A percentile compares a stretch with the other conserved stretches of the same genome.
Evolutionary conservation across 2,888 invertebrate species (phyloP).

Genomic region (Tubulanus polymorphus): DNA sequence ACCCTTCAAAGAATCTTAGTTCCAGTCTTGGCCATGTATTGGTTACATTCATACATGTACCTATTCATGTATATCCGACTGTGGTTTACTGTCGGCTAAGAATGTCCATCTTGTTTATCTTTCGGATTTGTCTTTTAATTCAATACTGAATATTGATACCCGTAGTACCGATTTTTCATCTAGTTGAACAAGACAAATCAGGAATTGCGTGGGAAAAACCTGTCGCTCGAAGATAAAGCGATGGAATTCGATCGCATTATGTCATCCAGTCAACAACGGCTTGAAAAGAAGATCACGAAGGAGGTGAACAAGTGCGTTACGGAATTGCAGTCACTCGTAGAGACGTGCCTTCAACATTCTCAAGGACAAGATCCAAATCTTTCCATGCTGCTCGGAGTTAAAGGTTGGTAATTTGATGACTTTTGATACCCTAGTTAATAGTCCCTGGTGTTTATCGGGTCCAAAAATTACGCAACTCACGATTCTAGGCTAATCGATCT

Average conservation of each 20-base stretch:
- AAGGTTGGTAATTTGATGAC: slow-evolving; percentile 26
- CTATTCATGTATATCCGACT: too few species aligned
- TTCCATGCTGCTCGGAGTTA: slow-evolving; percentile 39
- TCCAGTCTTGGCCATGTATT: too few species aligned
- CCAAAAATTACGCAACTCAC: too few species aligned
- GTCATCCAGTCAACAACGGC: slow-evolving; percentile 28
- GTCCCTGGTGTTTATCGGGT: too few species aligned
- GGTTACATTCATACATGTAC: too few species aligned
- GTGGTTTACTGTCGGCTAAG: too few species aligned
- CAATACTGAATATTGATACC: too few species aligned
- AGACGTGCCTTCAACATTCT: slow-evolving; percentile 40
- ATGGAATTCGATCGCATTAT: slow-evolving; percentile 31
- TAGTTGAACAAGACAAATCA: slow-evolving; percentile 41
- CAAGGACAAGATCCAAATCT: slow-evolving; percentile 46
- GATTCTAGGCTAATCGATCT: too few species aligned
- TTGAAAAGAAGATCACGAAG: slow-evolving; percentile 35
- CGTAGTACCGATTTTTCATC: slow-evolving; percentile 2
- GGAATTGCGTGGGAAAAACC: slow-evolving; percentile 38
- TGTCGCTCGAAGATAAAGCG: slow-evolving; percentile 33
- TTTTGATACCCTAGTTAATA: too few species aligned
- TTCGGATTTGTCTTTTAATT: too few species aligned
- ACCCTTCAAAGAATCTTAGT: too few species aligned
- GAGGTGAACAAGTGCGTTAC: slow-evolving; percentile 41
- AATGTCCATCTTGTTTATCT: too few species aligned
- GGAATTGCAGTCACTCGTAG: slow-evolving; percentile 41